phyloP scores from a whole-genome alignment of 2,888 invertebrate species.

The Andrena haemorrhoa region DNA sequence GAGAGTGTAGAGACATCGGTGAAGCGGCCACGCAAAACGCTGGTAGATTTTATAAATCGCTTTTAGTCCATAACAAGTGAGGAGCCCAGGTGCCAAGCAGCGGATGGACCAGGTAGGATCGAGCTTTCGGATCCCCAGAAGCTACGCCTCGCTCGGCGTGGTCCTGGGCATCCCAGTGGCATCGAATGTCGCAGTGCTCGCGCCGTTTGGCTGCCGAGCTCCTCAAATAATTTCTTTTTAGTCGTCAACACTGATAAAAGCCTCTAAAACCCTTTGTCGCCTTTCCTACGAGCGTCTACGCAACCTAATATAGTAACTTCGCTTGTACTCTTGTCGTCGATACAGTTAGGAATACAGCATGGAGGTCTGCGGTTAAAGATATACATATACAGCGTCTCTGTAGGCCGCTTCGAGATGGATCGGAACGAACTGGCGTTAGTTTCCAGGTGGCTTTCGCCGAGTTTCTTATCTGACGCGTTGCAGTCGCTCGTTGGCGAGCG shows the following conservation, averaged over 20 bases:
- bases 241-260: slow-evolving; percentile 62
- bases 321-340: slow-evolving; percentile 57
- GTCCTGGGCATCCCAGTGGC: neutral
- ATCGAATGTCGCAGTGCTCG: neutral
- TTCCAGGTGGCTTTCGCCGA: too few species aligned
- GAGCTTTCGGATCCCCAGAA: neutral
- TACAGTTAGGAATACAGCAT: slow-evolving; percentile 53
- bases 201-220: slow-evolving; percentile 17
- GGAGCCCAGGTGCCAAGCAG: slow-evolving; percentile 17
- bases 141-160: neutral
- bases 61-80: slow-evolving; percentile 59
- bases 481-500: slow-evolving; percentile 19
- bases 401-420: slow-evolving; percentile 3
- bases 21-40: slow-evolving; percentile 37
- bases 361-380: slow-evolving; percentile 50
- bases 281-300: slow-evolving; percentile 45
- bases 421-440: neutral
- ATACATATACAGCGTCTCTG: slow-evolving; percentile 40
- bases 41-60: slow-evolving; percentile 49
- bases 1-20: neutral
- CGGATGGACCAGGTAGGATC: neutral
- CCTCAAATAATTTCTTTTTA: slow-evolving; percentile 60
- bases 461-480: neutral
- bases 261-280: slow-evolving; percentile 49
- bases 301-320: slow-evolving; percentile 62